A percentile compares a stretch with the other conserved stretches of the same genome.
Conservation (phyloP, 2,797 vertebrate genomes). For the Sebastes miniatus region DNA sequence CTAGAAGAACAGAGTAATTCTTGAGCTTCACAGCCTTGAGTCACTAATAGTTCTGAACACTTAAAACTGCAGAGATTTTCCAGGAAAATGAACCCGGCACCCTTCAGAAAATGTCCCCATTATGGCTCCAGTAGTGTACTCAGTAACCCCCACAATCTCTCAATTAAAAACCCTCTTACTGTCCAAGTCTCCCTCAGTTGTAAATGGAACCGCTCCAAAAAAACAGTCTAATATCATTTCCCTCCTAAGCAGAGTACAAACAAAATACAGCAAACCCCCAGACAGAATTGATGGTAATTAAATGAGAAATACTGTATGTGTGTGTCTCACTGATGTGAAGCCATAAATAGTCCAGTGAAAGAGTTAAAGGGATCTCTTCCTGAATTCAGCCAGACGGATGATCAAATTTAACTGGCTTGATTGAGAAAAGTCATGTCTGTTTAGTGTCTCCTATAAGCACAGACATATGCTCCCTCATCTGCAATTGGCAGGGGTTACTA, state of each 20-base stretch:
- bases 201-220: slow-evolving; percentile 29
- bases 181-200: slow-evolving; percentile 34
- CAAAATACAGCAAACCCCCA: not conserved
- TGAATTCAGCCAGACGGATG: slow-evolving; percentile 52
- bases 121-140: slow-evolving; percentile 17
- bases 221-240: not conserved
- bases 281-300: not conserved
- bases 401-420: slow-evolving; percentile 56
- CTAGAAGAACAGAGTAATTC: not conserved
- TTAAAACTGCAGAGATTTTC: slow-evolving; percentile 6
- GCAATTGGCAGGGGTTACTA: slow-evolving; percentile 19
- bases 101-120: slow-evolving; percentile 23
- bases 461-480: slow-evolving; percentile 51
- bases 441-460: slow-evolving; percentile 53
- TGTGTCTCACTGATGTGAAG: not conserved
- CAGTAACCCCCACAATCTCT: slow-evolving; percentile 51
- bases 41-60: not conserved
- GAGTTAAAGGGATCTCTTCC: slow-evolving; percentile 41
- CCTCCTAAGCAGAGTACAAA: not conserved
- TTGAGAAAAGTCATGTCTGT: slow-evolving; percentile 59
- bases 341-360: slow-evolving; percentile 7
- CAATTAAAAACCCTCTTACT: slow-evolving; percentile 12
- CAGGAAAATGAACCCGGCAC: slow-evolving; percentile 25
- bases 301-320: slow-evolving; percentile 3
- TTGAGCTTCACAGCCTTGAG: not conserved